phyloP scores from a whole-genome alignment of 64 coral and sea anemone genomes.

The Actinia equina region DNA sequence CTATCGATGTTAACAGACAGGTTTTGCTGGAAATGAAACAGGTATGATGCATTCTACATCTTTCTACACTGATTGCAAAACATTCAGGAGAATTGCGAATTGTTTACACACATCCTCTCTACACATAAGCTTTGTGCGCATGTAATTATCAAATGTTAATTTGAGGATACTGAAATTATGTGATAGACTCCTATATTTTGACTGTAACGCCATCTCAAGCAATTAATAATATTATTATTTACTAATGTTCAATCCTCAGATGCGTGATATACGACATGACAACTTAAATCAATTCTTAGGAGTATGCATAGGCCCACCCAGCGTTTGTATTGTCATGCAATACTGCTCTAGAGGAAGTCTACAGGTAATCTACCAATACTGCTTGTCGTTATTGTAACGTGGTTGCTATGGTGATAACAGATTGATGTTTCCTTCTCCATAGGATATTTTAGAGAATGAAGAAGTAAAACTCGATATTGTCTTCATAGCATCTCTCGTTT shows the following conservation, averaged over 20 bases:
- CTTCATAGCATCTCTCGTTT: conserved; percentile 70
- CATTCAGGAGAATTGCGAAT: too few species aligned
- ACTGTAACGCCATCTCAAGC: too few species aligned
- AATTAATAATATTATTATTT: too few species aligned
- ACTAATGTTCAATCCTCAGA: conserved; percentile 18
- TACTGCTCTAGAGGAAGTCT: conserved; percentile 88
- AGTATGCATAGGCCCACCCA: conserved; percentile 71
- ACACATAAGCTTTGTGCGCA: background rate
- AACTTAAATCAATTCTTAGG: conserved; percentile 89
- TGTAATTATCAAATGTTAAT: background rate
- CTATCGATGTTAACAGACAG: conserved; percentile 67
- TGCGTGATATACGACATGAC: conserved; percentile 89
- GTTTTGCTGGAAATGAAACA: conserved; percentile 77
- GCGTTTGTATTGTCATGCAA: conserved; percentile 80
- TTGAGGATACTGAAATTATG: too few species aligned
- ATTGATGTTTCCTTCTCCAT: background rate
- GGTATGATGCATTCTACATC: conserved; percentile 17
- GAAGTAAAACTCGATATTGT: conserved; percentile 73
- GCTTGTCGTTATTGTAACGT: background rate
- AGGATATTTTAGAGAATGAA: conserved; percentile 77
- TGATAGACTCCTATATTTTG: too few species aligned
- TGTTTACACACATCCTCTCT: background rate
- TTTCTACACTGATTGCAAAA: too few species aligned
- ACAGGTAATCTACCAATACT: conserved; percentile 34
- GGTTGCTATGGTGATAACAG: background rate